phyloP scores from a whole-genome alignment of 2,888 invertebrate species.

The Drosophila subquinaria region DNA sequence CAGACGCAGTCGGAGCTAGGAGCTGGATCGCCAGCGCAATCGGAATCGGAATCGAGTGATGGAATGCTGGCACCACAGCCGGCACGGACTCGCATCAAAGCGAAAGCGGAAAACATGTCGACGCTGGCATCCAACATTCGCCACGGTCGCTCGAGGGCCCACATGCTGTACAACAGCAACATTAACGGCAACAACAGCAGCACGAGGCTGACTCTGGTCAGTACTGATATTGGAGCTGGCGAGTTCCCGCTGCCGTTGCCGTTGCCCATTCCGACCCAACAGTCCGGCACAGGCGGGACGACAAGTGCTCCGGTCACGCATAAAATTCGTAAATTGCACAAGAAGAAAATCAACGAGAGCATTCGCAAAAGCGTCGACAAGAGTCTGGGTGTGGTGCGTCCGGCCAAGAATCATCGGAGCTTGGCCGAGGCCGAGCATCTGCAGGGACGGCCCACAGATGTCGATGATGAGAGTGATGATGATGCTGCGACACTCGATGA shows the following conservation, averaged over 20 bases:
- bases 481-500: constrained; percentile 58
- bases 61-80: constrained; percentile 24
- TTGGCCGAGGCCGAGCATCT: constrained; percentile 77
- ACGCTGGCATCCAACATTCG: constrained; percentile 84
- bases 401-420: constrained; percentile 79
- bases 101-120: constrained; percentile 62
- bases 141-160: constrained; percentile 87
- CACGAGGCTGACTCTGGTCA: constrained; percentile 37
- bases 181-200: constrained; percentile 24
- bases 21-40: neutral
- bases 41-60: constrained; percentile 2
- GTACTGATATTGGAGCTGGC: constrained; percentile 12
- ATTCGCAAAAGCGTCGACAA: constrained; percentile 83
- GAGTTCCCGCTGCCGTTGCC: neutral
- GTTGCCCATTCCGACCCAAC: constrained; percentile 54
- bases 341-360: constrained; percentile 85
- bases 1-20: constrained; percentile 19
- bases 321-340: constrained; percentile 84
- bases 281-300: constrained; percentile 44
- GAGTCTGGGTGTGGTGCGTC: constrained; percentile 63
- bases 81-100: constrained; percentile 62
- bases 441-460: constrained; percentile 68
- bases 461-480: constrained; percentile 38
- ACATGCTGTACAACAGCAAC: constrained; percentile 71
- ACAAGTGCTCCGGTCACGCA: constrained; percentile 75